Percentiles rank a stretch among this genome's conserved stretches.
These are phyloP conservation scores for Intellagama lesueurii DNA, from an alignment of 2,797 vertebrate genomes.

Conservation along the genomic window DNA sequence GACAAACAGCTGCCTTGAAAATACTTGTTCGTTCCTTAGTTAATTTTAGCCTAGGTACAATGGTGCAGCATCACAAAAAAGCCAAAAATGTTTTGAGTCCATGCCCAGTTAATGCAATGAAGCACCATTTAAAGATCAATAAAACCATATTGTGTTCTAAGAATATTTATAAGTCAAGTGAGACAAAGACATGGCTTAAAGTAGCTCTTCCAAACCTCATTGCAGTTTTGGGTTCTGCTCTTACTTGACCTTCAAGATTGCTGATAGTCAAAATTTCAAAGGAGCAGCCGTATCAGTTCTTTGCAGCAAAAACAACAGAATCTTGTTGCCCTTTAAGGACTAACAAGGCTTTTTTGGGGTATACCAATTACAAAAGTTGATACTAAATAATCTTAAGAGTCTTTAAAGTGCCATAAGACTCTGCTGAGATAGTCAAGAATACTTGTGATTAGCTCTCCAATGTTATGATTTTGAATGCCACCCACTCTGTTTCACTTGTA, in stretches of 20 bases:
- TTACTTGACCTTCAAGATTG: neutral
- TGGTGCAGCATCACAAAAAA: neutral
- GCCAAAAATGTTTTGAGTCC: neutral
- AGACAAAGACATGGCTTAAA: slow-evolving; percentile 1
- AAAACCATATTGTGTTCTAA: neutral
- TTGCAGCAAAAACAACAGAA: no score
- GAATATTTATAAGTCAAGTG: slow-evolving; percentile 3
- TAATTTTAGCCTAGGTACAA: neutral
- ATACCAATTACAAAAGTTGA: no score
- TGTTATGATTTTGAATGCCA: neutral
- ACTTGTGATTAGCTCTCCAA: neutral
- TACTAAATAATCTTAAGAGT: no score
- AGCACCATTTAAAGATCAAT: slow-evolving; percentile 3
- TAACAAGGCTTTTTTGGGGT: no score
- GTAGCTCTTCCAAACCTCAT: neutral
- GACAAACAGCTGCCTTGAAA: neutral
- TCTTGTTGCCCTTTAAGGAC: neutral
- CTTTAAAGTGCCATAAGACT: no score
- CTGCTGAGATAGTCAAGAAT: neutral
- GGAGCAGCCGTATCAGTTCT: no score
- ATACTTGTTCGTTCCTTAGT: neutral
- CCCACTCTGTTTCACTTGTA: neutral
- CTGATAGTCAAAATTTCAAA: neutral
- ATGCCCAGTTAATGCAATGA: slow-evolving; percentile 4
- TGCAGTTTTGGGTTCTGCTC: neutral